Conservation (phyloP, 2,888 invertebrate species). For the Xylocampa areola region DNA sequence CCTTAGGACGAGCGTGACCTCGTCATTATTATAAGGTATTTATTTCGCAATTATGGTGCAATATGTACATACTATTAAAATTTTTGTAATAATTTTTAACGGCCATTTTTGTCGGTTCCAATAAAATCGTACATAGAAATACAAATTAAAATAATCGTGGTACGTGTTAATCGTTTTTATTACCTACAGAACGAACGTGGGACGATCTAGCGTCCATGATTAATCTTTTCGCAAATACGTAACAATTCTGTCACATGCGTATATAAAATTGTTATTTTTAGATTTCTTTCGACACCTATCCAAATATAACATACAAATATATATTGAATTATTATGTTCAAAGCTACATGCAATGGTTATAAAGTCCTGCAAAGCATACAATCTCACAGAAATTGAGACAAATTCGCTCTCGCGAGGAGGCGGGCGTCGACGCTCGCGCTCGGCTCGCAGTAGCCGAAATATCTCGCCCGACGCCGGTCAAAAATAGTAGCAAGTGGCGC, state of each 20-base stretch:
- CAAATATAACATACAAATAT: slow-evolving; percentile 41
- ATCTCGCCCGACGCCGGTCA: slow-evolving; percentile 78
- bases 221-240: slow-evolving; percentile 54
- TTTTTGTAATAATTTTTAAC: slow-evolving; percentile 11
- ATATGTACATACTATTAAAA: slow-evolving; percentile 15
- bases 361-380: slow-evolving; percentile 48
- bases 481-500: slow-evolving; percentile 81
- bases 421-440: slow-evolving; percentile 53
- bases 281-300: slow-evolving; percentile 42
- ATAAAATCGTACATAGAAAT: slow-evolving; percentile 35
- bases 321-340: slow-evolving; percentile 25
- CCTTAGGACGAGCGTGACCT: slow-evolving; percentile 34
- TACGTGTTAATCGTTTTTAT: slow-evolving; percentile 45
- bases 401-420: slow-evolving; percentile 29
- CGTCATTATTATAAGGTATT: slow-evolving; percentile 24
- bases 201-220: slow-evolving; percentile 43
- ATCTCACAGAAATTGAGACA: slow-evolving; percentile 39
- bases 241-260: slow-evolving; percentile 37
- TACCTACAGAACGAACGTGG: slow-evolving; percentile 37
- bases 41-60: slow-evolving; percentile 51
- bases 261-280: slow-evolving; percentile 54
- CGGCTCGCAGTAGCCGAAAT: slow-evolving; percentile 68
- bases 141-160: slow-evolving; percentile 27
- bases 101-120: slow-evolving; percentile 15
- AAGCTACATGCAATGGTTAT: slow-evolving; percentile 60